Evolutionary conservation across 2,797 vertebrate genomes (phyloP).

Genomic region (Falco columbarius): DNA sequence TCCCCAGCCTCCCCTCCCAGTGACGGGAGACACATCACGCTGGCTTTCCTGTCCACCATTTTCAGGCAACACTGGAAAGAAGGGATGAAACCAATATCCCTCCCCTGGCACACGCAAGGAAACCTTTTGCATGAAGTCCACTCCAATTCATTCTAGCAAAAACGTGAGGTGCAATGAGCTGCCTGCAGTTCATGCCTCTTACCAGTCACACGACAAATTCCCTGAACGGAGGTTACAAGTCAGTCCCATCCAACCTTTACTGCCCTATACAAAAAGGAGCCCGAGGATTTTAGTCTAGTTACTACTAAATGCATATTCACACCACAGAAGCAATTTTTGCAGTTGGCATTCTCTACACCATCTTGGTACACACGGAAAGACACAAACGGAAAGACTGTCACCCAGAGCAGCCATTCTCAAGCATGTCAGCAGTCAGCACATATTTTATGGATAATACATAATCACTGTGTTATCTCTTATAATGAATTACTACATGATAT

Average conservation of each 20-base stretch:
- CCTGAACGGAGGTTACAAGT: fast-evolving
- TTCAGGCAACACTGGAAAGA: not conserved
- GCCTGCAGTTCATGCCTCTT: not conserved
- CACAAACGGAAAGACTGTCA: fast-evolving
- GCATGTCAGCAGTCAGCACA: not conserved
- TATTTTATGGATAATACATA: not conserved
- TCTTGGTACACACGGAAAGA: not conserved
- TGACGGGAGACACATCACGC: fast-evolving
- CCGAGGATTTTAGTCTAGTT: not conserved
- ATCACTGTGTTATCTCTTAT: not conserved
- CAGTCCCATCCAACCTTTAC: not conserved
- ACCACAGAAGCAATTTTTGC: not conserved
- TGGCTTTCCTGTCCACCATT: too few species aligned
- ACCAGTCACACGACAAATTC: not conserved
- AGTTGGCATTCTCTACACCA: too few species aligned
- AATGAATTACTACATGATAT: not conserved
- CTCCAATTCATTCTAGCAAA: not conserved
- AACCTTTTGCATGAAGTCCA: fast-evolving
- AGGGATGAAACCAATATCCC: not conserved
- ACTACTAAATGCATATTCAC: not conserved
- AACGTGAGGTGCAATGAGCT: fast-evolving
- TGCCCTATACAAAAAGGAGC: not conserved
- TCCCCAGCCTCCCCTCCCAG: fast-evolving
- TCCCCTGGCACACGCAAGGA: not conserved
- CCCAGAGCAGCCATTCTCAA: not conserved